Evolutionary conservation across 2,113 vertebrate genomes (phyloP).

Genomic region (Lagopus muta): DNA sequence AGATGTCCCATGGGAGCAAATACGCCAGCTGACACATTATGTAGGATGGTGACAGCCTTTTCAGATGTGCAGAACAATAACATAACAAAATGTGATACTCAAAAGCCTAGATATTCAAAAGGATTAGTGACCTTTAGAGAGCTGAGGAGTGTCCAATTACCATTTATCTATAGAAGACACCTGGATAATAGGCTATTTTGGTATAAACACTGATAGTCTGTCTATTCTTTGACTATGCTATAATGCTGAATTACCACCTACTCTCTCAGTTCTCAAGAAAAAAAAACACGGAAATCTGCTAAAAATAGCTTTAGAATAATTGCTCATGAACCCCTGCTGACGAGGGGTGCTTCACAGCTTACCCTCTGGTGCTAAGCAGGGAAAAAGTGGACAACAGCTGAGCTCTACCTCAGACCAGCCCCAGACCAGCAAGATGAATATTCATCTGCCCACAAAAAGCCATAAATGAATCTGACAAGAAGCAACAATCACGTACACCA

Average conservation of each 20-base stretch:
- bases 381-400: neutral
- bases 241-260: neutral
- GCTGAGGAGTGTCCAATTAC: neutral
- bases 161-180: neutral
- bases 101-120: neutral
- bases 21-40: neutral
- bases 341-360: neutral
- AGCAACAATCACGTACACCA: neutral
- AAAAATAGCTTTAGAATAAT: neutral
- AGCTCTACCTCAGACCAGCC: neutral
- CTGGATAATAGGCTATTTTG: neutral
- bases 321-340: neutral
- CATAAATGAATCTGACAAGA: neutral
- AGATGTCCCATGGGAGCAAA: fast-evolving
- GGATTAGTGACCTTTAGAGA: neutral
- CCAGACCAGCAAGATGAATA: neutral
- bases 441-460: neutral
- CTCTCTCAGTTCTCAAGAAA: neutral
- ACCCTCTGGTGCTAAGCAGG: neutral
- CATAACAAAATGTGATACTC: neutral
- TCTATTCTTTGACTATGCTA: neutral
- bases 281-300: neutral
- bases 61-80: no score
- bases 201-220: neutral
- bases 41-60: fast-evolving